phyloP scores from a whole-genome alignment of 1,140 invertebrate genomes.

The Drosophila arizonae region DNA sequence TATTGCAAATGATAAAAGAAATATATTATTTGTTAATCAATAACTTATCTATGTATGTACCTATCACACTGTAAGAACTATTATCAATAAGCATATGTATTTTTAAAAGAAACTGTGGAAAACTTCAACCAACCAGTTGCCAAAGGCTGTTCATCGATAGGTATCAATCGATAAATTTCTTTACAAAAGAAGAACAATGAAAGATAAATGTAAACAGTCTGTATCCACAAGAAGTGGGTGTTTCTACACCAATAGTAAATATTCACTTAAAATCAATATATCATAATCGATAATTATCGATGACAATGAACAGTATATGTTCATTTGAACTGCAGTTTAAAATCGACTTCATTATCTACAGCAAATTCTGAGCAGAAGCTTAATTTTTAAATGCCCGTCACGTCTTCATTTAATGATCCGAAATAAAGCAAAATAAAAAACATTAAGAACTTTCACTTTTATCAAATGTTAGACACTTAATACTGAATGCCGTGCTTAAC shows the following conservation, averaged over 20 bases:
- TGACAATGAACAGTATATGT: not conserved
- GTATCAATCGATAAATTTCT: too few relatives aligned
- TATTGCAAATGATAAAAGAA: not conserved
- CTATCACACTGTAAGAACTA: too few relatives aligned
- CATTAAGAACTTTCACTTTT: constrained; percentile 39
- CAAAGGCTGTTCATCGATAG: too few relatives aligned
- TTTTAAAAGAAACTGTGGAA: too few relatives aligned
- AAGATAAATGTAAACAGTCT: too few relatives aligned
- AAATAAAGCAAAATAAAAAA: not conserved
- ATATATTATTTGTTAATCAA: not conserved
- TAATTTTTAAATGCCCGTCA: not conserved
- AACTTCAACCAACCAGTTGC: too few relatives aligned
- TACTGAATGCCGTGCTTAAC: constrained; percentile 1
- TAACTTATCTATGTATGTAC: not conserved
- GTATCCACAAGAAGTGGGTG: too few relatives aligned
- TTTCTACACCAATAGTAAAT: too few relatives aligned
- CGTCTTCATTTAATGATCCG: not conserved
- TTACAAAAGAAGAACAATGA: too few relatives aligned
- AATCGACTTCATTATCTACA: too few relatives aligned
- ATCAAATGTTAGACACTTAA: constrained; percentile 1
- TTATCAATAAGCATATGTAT: too few relatives aligned
- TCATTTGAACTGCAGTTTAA: not conserved
- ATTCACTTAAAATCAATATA: not conserved
- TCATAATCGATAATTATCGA: not conserved
- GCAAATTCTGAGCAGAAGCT: too few relatives aligned